A percentile compares a stretch with the other conserved stretches of the same genome.
phyloP scores from a whole-genome alignment of 2,113 vertebrate species.

The Columbina picui region DNA sequence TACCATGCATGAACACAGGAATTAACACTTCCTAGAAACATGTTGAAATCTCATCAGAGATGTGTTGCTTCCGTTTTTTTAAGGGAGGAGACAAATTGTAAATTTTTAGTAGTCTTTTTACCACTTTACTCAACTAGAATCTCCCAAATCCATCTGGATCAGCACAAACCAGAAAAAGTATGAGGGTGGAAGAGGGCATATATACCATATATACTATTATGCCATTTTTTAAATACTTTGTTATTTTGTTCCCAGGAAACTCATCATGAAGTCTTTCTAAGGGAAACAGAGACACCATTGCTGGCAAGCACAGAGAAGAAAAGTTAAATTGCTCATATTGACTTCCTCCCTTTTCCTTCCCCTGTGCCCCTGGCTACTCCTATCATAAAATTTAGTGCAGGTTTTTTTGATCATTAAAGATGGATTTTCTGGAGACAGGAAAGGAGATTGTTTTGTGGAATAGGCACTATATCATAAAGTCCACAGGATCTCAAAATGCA shows the following conservation, averaged over 20 bases:
- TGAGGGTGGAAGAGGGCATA: background rate
- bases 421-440: rapidly evolving
- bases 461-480: background rate
- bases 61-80: background rate
- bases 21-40: background rate
- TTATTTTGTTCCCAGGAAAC: background rate
- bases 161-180: background rate
- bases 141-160: background rate
- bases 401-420: background rate
- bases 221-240: background rate
- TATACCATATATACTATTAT: background rate
- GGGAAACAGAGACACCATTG: background rate
- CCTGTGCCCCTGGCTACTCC: background rate
- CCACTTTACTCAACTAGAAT: background rate
- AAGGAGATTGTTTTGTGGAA: background rate
- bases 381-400: background rate
- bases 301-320: background rate
- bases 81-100: background rate
- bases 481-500: background rate
- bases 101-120: background rate
- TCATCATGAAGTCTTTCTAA: background rate
- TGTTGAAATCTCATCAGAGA: background rate
- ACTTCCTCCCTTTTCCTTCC: background rate
- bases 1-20: background rate
- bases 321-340: background rate